Evolutionary conservation across 2,888 invertebrate species (phyloP).

Genomic region (Eupsilia transversa): DNA sequence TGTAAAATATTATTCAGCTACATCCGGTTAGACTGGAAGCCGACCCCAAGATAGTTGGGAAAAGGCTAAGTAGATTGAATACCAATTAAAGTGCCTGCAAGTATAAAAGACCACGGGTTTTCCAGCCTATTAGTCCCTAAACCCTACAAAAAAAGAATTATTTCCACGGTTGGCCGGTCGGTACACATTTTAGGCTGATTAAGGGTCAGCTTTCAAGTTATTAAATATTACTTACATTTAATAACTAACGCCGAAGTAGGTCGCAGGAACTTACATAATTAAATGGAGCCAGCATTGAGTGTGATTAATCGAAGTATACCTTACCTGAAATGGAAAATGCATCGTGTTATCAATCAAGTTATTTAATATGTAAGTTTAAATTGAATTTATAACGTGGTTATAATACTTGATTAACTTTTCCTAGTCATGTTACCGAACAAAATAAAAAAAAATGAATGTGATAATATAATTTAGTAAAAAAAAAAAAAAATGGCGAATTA

Average conservation of each 20-base stretch:
- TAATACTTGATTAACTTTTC: no score
- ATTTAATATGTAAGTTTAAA: slow-evolving; percentile 27
- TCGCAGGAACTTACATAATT: slow-evolving; percentile 59
- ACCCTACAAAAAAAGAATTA: neutral
- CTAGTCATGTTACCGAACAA: no score
- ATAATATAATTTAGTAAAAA: neutral
- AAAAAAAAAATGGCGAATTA: neutral
- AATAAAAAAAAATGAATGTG: no score
- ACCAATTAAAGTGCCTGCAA: neutral
- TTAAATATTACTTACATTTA: slow-evolving; percentile 8
- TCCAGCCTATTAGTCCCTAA: neutral
- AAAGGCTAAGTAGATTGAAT: no score
- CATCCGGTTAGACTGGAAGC: no score
- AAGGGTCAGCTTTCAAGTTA: neutral
- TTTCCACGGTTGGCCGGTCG: no score
- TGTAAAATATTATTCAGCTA: no score
- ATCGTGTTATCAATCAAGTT: slow-evolving; percentile 52
- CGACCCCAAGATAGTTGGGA: no score
- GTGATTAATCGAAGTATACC: slow-evolving; percentile 32
- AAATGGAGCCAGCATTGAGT: slow-evolving; percentile 12
- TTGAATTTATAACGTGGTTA: neutral
- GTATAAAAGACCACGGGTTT: neutral
- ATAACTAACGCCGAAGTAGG: slow-evolving; percentile 23
- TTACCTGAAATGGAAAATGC: slow-evolving; percentile 68
- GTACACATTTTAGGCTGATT: no score